Evolutionary conservation across 1,140 invertebrate species (phyloP).

Genomic region (Drosophila pruinosa): DNA sequence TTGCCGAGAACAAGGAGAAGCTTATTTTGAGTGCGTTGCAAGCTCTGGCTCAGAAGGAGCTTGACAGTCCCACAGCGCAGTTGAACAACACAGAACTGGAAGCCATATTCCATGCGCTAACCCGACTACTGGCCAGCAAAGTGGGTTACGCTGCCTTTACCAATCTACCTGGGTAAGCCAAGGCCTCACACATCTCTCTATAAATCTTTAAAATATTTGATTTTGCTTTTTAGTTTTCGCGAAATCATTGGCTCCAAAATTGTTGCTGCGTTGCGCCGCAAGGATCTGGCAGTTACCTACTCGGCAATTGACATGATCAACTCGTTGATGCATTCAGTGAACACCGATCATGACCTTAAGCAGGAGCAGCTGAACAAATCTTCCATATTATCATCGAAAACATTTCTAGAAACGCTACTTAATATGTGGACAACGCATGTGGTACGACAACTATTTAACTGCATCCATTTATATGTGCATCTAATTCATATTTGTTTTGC

Average conservation of each 20-base stretch:
- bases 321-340: conserved; percentile 99
- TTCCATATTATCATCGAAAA: conserved; percentile 94
- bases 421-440: conserved; percentile 98
- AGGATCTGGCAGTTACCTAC: conserved; percentile 95
- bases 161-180: conserved; percentile 89
- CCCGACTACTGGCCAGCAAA: conserved; percentile 97
- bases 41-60: conserved; percentile 88
- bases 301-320: conserved; percentile 98
- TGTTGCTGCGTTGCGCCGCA: conserved; percentile 94
- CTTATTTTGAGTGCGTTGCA: conserved; percentile 92
- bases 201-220: not conserved
- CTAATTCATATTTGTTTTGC: not conserved
- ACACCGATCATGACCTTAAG: conserved; percentile 96
- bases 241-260: conserved; percentile 97
- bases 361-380: conserved; percentile 99
- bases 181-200: conserved; percentile 41
- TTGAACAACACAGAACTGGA: conserved; percentile 89
- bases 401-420: conserved; percentile 96
- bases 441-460: conserved; percentile 85
- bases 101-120: conserved; percentile 96
- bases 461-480: no score
- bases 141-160: conserved; percentile 98
- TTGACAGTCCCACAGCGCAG: conserved; percentile 84
- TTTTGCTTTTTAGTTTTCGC: conserved; percentile 88
- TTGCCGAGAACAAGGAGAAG: conserved; percentile 99